Base-by-base conservation (phyloP, 2,113 vertebrate species). In the Crotalus viridis region DNA sequence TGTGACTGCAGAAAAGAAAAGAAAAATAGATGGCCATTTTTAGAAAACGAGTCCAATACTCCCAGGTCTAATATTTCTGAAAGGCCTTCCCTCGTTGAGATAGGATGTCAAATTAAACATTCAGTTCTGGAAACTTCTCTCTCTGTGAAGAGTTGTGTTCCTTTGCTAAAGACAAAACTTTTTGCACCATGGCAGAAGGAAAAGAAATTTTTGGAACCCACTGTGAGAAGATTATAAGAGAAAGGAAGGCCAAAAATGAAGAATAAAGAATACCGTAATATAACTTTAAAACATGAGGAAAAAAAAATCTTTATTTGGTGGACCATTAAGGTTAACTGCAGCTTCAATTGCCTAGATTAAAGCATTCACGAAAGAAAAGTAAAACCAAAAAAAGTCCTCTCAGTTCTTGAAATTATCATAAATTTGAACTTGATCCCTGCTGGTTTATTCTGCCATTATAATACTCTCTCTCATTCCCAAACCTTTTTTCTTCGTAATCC, bases 31-130 rank as follows among this genome's bases (percentile, higher is more conserved):
- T 10, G 28, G 4, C 26, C 28, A 57, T 64, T 28, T 64, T 64
- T 28, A 28, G 3, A 64, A 64, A 64, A 64, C 10, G 17, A 10
- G 43, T n/a, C 55, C 8, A 6, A 54, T 28, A n/a, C 51, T 48
- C 85, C 51, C 39, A 95, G 93, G 94, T 91, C 61, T 61, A 92
- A 57, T 51, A 96, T 96, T 96, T 97, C 96, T 91, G 93, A 96
- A 94, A 97, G 95, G 91, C 93, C 94, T 95, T 96, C 94, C 96
- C 96, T 48, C 95, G 93, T 86, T 88, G 95, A 96, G 94, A 48
- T 24, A 93, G 96, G 94, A 96, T 94, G 95, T 94, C 94, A 97
- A 97, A 97, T 96, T 95, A 97, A 96, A 94, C 94, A 97, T 96
- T 97, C 97, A 96, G 97, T 96, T 96, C 97, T 93, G 95, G 96